A percentile compares a stretch with the other conserved stretches of the same genome.
These are phyloP conservation scores for Clarias fuscus DNA, from an alignment of 2,797 vertebrate genomes.

Conservation along the genomic window DNA sequence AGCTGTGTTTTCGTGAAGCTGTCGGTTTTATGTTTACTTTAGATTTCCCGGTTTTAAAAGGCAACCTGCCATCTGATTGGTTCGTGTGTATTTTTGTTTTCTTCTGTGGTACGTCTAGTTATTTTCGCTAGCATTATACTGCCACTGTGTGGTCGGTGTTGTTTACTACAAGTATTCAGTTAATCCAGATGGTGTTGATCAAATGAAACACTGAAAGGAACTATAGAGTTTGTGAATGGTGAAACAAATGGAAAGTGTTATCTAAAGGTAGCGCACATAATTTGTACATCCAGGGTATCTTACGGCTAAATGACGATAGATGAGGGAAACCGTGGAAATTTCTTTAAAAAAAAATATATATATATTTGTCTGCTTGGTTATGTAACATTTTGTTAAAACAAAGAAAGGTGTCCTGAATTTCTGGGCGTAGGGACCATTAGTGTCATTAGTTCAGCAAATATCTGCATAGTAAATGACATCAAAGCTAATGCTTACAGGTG, in stretches of 20 bases:
- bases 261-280: not conserved
- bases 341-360: not conserved
- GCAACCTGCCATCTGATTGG: constrained; percentile 54
- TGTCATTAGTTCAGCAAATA: not conserved
- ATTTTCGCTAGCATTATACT: not conserved
- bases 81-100: constrained; percentile 1
- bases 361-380: not conserved
- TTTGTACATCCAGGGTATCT: not conserved
- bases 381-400: not conserved
- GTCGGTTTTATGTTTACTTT: not conserved
- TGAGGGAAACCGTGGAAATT: not conserved
- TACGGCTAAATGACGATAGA: not conserved
- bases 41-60: constrained; percentile 56
- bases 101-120: not conserved
- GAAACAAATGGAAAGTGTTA: not conserved
- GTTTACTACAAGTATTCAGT: not conserved
- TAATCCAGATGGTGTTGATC: not conserved
- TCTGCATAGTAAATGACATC: not conserved
- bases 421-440: not conserved
- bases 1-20: constrained; percentile 15
- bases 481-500: not conserved
- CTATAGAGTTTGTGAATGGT: not conserved
- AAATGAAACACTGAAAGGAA: not conserved
- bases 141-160: constrained; percentile 15
- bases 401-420: not conserved